A percentile compares a stretch with the other conserved stretches of the same genome.
phyloP scores from a whole-genome alignment of 2,888 invertebrate species.

The Mesorhabditis spiculigera region DNA sequence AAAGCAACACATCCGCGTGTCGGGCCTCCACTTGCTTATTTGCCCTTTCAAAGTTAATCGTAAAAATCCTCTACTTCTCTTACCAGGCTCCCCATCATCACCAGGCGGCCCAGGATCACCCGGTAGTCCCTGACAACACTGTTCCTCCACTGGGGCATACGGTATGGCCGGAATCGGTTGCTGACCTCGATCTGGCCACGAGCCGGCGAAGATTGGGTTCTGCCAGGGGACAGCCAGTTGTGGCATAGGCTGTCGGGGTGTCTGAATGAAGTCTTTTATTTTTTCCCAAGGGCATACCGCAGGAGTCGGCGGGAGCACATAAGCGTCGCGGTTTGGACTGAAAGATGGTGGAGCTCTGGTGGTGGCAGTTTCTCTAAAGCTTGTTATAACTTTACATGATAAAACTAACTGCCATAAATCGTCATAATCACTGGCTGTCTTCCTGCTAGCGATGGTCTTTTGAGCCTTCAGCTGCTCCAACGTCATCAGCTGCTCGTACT shows the following conservation, averaged over 20 bases:
- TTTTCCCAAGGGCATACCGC: background rate
- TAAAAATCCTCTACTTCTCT: background rate
- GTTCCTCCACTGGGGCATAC: background rate
- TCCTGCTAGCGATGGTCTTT: too few relatives aligned
- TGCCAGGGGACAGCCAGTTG: background rate
- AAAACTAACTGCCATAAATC: too few relatives aligned
- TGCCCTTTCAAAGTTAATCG: background rate
- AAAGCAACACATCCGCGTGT: too few relatives aligned
- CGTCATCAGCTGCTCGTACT: too few relatives aligned
- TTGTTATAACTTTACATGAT: too few relatives aligned
- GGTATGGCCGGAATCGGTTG: slow-evolving; percentile 1
- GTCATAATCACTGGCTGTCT: too few relatives aligned
- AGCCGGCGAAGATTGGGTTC: background rate
- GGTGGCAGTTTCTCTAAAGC: background rate
- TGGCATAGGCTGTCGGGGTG: background rate
- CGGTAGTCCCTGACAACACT: background rate
- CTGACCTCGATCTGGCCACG: background rate
- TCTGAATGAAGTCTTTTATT: background rate
- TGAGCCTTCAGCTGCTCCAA: too few relatives aligned
- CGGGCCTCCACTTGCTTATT: too few relatives aligned
- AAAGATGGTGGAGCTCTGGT: slow-evolving; percentile 1
- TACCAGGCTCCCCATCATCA: background rate
- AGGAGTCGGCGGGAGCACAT: background rate
- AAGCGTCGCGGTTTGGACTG: background rate
- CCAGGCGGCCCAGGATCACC: slow-evolving; percentile 5